Evolutionary conservation across 2,113 vertebrate species (phyloP).

Genomic region (Columba janthina): DNA sequence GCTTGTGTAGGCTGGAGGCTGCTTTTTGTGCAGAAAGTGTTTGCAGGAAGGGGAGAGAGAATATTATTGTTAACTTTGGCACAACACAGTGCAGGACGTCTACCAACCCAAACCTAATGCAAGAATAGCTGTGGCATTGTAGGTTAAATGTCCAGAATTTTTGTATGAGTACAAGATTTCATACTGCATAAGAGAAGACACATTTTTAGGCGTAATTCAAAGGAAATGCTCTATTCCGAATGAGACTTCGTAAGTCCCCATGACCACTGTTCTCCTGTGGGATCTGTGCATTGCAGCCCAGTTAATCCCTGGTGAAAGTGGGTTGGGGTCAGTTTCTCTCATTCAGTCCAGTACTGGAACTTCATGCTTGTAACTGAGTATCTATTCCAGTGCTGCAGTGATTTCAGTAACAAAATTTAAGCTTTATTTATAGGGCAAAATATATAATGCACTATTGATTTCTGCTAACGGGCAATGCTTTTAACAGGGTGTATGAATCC

Average conservation of each 20-base stretch:
- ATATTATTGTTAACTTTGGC: neutral
- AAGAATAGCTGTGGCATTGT: neutral
- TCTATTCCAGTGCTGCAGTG: neutral
- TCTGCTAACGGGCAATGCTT: neutral
- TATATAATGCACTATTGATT: neutral
- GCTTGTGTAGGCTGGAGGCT: neutral
- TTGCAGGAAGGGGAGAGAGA: neutral
- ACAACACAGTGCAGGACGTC: neutral
- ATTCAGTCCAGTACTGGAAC: neutral
- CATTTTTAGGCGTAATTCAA: neutral
- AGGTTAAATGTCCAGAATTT: neutral
- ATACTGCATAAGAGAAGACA: neutral
- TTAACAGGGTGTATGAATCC: neutral
- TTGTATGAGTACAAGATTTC: neutral
- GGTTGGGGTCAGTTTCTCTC: neutral
- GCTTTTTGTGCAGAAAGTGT: neutral
- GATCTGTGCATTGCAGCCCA: neutral
- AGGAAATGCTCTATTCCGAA: neutral
- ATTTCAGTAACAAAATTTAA: neutral
- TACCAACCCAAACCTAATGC: neutral
- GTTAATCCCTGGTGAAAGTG: neutral
- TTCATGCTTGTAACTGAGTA: neutral
- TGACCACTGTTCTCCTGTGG: neutral
- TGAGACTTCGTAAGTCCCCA: neutral
- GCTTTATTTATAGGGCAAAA: neutral